Evolutionary conservation across 2,113 vertebrate genomes (phyloP).

Genomic region (Leptobrachium leishanense): DNA sequence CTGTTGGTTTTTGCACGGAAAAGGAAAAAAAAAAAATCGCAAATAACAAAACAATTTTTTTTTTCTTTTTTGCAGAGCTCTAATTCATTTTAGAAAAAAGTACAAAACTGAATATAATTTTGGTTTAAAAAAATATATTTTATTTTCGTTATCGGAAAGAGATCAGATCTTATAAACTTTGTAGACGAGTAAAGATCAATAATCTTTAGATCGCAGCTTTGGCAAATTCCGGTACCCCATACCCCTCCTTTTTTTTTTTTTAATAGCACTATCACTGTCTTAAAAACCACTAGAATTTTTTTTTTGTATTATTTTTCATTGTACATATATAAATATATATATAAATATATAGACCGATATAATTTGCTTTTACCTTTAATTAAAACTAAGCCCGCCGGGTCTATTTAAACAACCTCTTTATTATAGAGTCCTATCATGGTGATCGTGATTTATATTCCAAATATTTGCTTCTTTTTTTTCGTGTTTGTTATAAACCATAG

Average conservation of each 20-base stretch:
- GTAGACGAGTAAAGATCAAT: constrained; percentile 24
- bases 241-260: neutral
- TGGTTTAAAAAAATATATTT: constrained; percentile 5
- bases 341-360: constrained; percentile 35
- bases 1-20: neutral
- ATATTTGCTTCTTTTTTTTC: neutral
- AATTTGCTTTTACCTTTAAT: constrained; percentile 39
- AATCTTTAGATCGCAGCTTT: neutral
- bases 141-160: neutral
- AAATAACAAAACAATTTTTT: neutral
- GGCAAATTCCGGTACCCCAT: constrained; percentile 16
- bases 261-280: constrained; percentile 57
- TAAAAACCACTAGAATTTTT: constrained; percentile 69
- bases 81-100: neutral
- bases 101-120: constrained; percentile 12
- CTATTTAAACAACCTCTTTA: constrained; percentile 47
- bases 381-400: constrained; percentile 54
- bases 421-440: constrained; percentile 20
- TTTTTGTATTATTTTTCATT: constrained; percentile 41
- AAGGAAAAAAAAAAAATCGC: too few relatives aligned
- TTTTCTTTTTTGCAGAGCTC: neutral
- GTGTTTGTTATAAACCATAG: neutral
- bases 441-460: neutral
- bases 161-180: neutral
- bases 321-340: neutral